phyloP scores from a whole-genome alignment of 2,797 vertebrate genomes.

The Dendrocincla tyrannina region DNA sequence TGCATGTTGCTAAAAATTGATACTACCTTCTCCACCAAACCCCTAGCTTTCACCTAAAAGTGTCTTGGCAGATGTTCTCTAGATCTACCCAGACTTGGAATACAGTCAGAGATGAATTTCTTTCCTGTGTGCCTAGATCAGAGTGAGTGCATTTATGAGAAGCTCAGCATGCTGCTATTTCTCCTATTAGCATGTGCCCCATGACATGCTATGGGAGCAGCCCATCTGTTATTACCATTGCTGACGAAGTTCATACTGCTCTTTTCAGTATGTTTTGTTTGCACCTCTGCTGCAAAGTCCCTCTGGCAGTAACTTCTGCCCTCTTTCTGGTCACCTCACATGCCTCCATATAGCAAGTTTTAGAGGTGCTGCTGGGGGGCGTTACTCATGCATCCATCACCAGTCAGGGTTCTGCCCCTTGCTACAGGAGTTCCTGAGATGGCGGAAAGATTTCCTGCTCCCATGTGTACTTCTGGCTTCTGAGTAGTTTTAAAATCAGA shows the following conservation, averaged over 20 bases:
- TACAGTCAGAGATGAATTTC: background rate
- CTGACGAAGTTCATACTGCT: background rate
- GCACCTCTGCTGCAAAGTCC: background rate
- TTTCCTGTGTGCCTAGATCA: background rate
- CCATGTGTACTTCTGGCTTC: background rate
- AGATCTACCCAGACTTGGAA: background rate
- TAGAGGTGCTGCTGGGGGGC: background rate
- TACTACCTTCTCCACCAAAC: background rate
- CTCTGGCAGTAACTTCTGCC: background rate
- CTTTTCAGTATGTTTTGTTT: background rate
- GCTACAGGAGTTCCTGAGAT: background rate
- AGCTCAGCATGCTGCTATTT: background rate
- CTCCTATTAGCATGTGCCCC: background rate
- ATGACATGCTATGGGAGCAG: background rate
- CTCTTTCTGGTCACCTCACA: background rate
- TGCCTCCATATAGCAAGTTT: background rate
- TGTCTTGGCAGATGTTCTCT: slow-evolving; percentile 2
- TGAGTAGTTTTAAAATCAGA: background rate
- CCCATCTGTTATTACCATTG: background rate
- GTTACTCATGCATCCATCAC: background rate
- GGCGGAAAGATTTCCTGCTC: background rate
- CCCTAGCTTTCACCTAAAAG: background rate
- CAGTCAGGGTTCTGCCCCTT: background rate
- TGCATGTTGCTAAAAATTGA: background rate
- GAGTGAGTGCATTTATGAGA: background rate